These are phyloP conservation scores for Liodrosophila aerea DNA, from an alignment of 2,888 invertebrate genomes.

Conservation along the genomic window DNA sequence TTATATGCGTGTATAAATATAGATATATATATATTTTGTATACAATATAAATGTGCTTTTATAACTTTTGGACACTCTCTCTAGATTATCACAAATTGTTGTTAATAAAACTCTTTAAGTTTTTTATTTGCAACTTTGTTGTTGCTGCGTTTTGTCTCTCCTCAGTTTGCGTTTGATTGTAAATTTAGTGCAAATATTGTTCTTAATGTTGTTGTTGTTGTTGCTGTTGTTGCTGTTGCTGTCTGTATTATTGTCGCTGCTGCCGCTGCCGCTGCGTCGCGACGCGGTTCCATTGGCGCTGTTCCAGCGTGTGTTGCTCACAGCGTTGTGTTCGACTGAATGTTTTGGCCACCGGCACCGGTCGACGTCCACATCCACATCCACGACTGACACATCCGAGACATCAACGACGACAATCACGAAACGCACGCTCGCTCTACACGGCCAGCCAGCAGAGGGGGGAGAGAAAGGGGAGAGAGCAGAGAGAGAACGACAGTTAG, in stretches of 20 bases:
- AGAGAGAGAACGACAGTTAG: slow-evolving; percentile 9
- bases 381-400: slow-evolving; percentile 62
- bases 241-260: slow-evolving; percentile 32
- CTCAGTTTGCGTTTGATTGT: slow-evolving; percentile 11
- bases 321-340: slow-evolving; percentile 69
- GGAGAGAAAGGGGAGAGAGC: slow-evolving; percentile 1
- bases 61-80: slow-evolving; percentile 46
- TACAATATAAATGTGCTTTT: slow-evolving; percentile 9
- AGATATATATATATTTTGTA: slow-evolving; percentile 18
- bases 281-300: slow-evolving; percentile 65
- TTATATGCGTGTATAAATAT: slow-evolving; percentile 53
- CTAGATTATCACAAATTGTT: slow-evolving; percentile 62
- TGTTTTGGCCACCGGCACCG: slow-evolving; percentile 71
- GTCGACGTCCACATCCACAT: slow-evolving; percentile 53
- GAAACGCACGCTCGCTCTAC: slow-evolving; percentile 46
- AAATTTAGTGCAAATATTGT: slow-evolving; percentile 18
- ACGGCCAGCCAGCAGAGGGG: too few relatives aligned
- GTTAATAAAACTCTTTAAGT: slow-evolving; percentile 39
- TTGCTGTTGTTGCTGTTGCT: slow-evolving; percentile 21
- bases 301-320: slow-evolving; percentile 64
- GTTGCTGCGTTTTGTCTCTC: slow-evolving; percentile 29
- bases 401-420: slow-evolving; percentile 57
- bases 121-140: background rate
- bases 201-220: slow-evolving; percentile 13
- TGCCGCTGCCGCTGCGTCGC: slow-evolving; percentile 57